Conservation (phyloP, 1,140 invertebrate genomes). For the Trachymyrmex cornetzi region DNA sequence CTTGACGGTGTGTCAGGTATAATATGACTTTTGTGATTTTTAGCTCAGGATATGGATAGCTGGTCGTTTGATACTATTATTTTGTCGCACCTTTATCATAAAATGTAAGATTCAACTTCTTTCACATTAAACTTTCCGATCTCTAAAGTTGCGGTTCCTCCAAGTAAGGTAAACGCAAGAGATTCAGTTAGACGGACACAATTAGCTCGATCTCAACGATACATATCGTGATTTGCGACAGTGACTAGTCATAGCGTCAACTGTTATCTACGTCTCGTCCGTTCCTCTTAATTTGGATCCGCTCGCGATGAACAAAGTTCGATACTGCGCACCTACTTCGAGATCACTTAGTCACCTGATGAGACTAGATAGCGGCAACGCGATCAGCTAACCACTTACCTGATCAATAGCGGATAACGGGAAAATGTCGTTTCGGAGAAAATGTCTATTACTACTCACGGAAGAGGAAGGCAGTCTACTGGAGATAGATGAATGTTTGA, state of each 20-base stretch:
- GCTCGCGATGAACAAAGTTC: background rate
- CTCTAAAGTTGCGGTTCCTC: background rate
- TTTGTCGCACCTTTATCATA: background rate
- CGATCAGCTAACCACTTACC: slow-evolving; percentile 20
- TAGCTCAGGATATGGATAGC: background rate
- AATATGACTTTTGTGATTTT: background rate
- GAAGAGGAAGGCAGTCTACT: slow-evolving; percentile 23
- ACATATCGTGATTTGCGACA: slow-evolving; percentile 38
- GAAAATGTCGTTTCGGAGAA: slow-evolving; percentile 38
- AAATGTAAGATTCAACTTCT: slow-evolving; percentile 11
- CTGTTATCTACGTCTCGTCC: slow-evolving; percentile 24
- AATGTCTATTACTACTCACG: slow-evolving; percentile 29
- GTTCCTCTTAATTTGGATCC: slow-evolving; percentile 48
- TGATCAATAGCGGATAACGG: slow-evolving; percentile 15
- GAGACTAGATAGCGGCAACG: background rate
- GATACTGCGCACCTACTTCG: slow-evolving; percentile 5
- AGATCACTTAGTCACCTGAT: slow-evolving; percentile 34
- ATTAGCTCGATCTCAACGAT: slow-evolving; percentile 28
- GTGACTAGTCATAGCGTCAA: background rate
- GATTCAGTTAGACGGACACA: background rate
- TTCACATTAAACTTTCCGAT: background rate
- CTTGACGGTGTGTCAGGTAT: too few relatives aligned
- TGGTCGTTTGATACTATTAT: background rate
- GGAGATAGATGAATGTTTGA: slow-evolving; percentile 61
- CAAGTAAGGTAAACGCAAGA: background rate